Base-by-base conservation (phyloP, 2,797 vertebrate species). In the Melanotaenia trifasciata region DNA sequence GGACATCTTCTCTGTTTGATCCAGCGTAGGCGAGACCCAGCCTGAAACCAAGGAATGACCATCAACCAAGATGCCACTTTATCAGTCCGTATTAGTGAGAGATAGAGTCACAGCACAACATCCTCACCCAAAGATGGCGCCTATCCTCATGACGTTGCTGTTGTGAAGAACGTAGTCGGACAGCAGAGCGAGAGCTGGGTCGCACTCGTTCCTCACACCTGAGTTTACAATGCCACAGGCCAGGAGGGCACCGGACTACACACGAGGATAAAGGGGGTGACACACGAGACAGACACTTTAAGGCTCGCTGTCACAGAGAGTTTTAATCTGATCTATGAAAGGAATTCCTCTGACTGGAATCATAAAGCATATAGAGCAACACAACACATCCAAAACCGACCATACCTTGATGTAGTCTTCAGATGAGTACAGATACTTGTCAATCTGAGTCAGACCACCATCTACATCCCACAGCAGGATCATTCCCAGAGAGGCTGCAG, bases 181-280 rank as follows among this genome's bases (percentile, higher is more conserved):
- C 0, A 99, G 95, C 40, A 99, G 94, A 1, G 98, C 98, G 20
- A 99, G 93, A 43, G 98, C 98, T 0, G 98, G 98, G 81, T 99
- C 98, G 73, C 98, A 99, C 78, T 99, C 98, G 0, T 99, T 99
- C 90, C 98, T 96, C 75, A 99, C 98, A 0, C 98, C 98, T 0
- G 97, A 99, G 90, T 99, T 99, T 79, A 99, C 98, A 0, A 99
- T 99, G 14, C 98, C 98, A 84, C 98, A 99, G 58, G 98, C 98
- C 87, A 99, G 87, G 32, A 99, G 96, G n/a, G 98, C 97, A 32
- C 98, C 98, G 0, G 98, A 99, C 98, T 99, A 79, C 30, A 90
- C 47, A 75, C 38, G 67, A 10, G 24, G 40, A 74, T 4, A 1
- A 53, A 0, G 30, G 66, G 11, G 8, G 13, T 13, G 38, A 72